Evolutionary conservation across 92 coral and sea anemone genomes (phyloP).

Genomic region (Chrysogorgia sp.): DNA sequence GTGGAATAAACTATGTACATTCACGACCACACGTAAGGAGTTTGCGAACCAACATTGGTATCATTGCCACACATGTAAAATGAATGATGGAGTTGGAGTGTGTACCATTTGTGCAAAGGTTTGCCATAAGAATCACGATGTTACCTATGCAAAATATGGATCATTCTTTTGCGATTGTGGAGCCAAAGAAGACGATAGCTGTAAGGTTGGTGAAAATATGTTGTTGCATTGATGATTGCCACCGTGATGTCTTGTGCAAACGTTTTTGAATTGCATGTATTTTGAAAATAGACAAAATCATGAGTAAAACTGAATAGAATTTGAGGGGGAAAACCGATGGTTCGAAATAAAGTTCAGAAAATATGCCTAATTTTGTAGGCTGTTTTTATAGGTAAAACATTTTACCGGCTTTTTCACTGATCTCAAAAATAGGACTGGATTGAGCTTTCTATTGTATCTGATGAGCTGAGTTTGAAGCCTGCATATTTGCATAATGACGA

Average conservation of each 20-base stretch:
- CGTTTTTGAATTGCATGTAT: background rate
- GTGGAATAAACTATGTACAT: conserved; percentile 93
- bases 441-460: no score
- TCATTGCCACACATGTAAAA: conserved; percentile 96
- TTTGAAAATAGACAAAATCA: no score
- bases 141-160: conserved; percentile 94
- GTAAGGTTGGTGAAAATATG: conserved; percentile 63
- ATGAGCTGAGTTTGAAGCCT: no score
- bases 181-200: conserved; percentile 97
- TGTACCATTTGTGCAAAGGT: conserved; percentile 98
- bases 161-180: conserved; percentile 99
- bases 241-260: background rate
- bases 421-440: no score
- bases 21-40: conserved; percentile 95
- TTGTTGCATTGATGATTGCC: background rate
- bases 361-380: no score
- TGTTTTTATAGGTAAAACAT: no score
- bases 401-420: no score
- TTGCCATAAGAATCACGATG: conserved; percentile 97
- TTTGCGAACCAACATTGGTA: conserved; percentile 99
- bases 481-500: no score
- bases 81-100: conserved; percentile 99
- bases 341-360: no score
- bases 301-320: no score
- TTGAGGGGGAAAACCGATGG: no score